These are phyloP conservation scores for Loxodonta africana DNA, from an alignment of 2,113 vertebrate species.

Conservation along the genomic window DNA sequence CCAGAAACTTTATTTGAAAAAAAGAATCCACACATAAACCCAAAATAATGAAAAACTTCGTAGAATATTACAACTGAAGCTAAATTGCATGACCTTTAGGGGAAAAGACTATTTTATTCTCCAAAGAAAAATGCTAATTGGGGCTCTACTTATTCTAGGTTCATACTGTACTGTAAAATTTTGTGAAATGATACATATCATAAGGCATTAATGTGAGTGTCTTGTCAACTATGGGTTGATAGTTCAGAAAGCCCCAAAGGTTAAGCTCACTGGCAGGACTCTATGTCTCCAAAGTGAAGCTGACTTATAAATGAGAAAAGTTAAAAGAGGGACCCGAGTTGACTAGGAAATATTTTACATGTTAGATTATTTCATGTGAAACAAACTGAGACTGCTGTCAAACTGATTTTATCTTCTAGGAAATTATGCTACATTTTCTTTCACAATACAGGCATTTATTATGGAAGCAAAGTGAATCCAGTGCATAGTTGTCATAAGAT, in stretches of 20 bases:
- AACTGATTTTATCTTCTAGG: constrained; percentile 83
- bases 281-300: not conserved
- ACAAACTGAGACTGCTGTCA: constrained; percentile 85
- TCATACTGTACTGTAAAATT: not conserved
- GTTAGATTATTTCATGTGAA: constrained; percentile 78
- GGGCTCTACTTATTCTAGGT: constrained; percentile 29
- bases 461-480: constrained; percentile 82
- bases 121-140: constrained; percentile 68
- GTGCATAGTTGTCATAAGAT: constrained; percentile 82
- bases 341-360: constrained; percentile 73
- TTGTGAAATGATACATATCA: constrained; percentile 52
- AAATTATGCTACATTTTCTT: constrained; percentile 87
- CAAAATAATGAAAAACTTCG: constrained; percentile 76
- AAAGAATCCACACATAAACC: constrained; percentile 60
- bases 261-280: not conserved
- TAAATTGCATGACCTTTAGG: constrained; percentile 71
- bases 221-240: constrained; percentile 48
- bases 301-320: constrained; percentile 30
- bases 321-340: constrained; percentile 41
- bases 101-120: constrained; percentile 48
- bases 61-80: constrained; percentile 15
- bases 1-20: constrained; percentile 62
- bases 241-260: not conserved
- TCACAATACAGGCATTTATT: constrained; percentile 83
- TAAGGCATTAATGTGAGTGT: constrained; percentile 46